A percentile compares a stretch with the other conserved stretches of the same genome.
phyloP scores from a whole-genome alignment of 2,113 vertebrate species.

The Hiodon alosoides region DNA sequence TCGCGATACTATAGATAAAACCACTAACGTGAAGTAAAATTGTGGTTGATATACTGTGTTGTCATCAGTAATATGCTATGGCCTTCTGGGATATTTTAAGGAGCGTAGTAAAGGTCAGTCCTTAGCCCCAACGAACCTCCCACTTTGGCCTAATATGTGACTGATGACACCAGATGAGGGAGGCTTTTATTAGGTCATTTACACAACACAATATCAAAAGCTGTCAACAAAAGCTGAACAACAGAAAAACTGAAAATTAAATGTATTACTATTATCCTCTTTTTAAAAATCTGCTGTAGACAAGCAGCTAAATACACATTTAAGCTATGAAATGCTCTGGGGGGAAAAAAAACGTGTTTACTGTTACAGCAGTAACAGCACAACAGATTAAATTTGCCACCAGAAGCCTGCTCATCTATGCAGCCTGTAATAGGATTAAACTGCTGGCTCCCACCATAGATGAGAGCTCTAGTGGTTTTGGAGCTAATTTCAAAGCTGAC shows the following conservation, averaged over 20 bases:
- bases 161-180: too few relatives aligned
- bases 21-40: too few relatives aligned
- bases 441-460: slow-evolving; percentile 21
- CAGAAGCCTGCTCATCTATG: slow-evolving; percentile 32
- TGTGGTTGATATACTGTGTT: too few relatives aligned
- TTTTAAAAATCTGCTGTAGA: slow-evolving; percentile 1
- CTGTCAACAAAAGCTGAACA: background rate
- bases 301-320: slow-evolving; percentile 7
- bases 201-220: background rate
- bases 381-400: slow-evolving; percentile 37
- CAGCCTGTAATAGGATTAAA: slow-evolving; percentile 39
- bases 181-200: background rate
- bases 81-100: too few relatives aligned
- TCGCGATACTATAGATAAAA: too few relatives aligned
- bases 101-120: too few relatives aligned
- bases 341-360: slow-evolving; percentile 17
- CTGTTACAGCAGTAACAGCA: slow-evolving; percentile 26
- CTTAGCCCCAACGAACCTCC: too few relatives aligned
- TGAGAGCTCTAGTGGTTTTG: slow-evolving; percentile 30
- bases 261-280: slow-evolving; percentile 9
- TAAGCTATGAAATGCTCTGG: slow-evolving; percentile 15
- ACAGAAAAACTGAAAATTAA: slow-evolving; percentile 4
- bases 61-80: background rate
- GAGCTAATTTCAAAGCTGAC: slow-evolving; percentile 31
- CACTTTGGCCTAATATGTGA: background rate